Conservation (phyloP, 2,113 vertebrate genomes). For the Nesoenas mayeri region DNA sequence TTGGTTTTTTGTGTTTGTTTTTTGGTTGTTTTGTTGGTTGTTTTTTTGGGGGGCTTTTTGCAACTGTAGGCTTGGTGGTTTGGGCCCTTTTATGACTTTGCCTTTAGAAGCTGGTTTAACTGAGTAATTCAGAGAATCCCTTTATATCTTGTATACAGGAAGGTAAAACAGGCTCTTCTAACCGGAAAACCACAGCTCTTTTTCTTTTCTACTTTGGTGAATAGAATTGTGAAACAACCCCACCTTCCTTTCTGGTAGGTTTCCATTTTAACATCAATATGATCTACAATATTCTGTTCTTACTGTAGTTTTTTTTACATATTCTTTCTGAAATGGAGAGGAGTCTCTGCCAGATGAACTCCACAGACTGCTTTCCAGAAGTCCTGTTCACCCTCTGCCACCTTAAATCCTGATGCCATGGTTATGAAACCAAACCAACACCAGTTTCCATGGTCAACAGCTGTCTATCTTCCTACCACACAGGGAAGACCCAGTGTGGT, state of each 20-base stretch:
- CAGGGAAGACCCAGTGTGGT: fast-evolving
- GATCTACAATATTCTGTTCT: background rate
- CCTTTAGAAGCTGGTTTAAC: background rate
- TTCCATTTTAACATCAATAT: background rate
- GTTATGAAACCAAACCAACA: background rate
- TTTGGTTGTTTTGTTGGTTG: too few relatives aligned
- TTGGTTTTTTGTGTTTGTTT: too few relatives aligned
- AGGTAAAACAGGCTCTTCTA: background rate
- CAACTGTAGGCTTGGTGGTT: background rate
- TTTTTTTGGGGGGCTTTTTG: too few relatives aligned
- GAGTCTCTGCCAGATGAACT: background rate
- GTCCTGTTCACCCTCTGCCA: background rate
- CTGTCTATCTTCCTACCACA: background rate
- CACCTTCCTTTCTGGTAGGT: background rate
- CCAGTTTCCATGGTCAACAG: background rate
- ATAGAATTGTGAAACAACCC: background rate
- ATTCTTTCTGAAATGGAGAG: background rate
- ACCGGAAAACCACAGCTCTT: slow-evolving; percentile 29
- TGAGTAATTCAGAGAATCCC: slow-evolving; percentile 7
- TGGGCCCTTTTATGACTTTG: background rate
- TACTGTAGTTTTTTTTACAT: background rate
- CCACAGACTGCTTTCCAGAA: background rate
- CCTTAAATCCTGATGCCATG: fast-evolving
- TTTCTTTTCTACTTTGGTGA: background rate
- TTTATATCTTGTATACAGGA: slow-evolving; percentile 1